Base-by-base conservation (phyloP, 23 tunicate species). In the Oikopleura vanhoeffeni region DNA sequence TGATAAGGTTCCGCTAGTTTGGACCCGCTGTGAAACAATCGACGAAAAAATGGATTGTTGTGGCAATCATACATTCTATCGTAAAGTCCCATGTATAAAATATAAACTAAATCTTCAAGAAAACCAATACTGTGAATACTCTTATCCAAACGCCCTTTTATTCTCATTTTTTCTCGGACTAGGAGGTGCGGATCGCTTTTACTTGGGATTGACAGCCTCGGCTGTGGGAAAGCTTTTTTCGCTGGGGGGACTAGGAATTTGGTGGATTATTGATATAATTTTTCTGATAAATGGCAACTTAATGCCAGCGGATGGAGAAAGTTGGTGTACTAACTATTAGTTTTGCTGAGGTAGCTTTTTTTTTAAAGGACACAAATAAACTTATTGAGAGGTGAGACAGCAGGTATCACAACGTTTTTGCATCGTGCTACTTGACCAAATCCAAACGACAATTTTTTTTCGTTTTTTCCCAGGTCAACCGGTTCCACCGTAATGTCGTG, bases 241-340 rank as follows among this genome's bases (percentile, higher is more conserved):
- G 38, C 38, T 71, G 27, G 79, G 79, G 34, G 79, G 79, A 2
- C 38, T 71, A 32, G 79, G 79, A 28, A 71, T 71, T 30, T 71
- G 79, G 79, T 71, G 79, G 79, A 71, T 71, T 13, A 71, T 71
- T 71, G 79, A 71, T 30, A 13, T 71, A 2, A 71, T 71, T 71
- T 30, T 28, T 30, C 2, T 71, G 3, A 18, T 71, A 33, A 71
- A 71, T 30, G 79, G 79, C 27, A 30, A 4, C 79, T 3, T 71
- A 71, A 71, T 71, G 79, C 79, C 79, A 2, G 79, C 79, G 4
- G 79, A 71, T 13, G 79, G 35, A 33, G 3, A 18, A 2, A 71
- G 79, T 71, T 71, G 79, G 79, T 71, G 79, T 32, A 18, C 35
- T 32, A 71, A 71, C 32, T 71, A 71, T 30, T 71, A 18, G 18